Conservation (phyloP, 1,140 invertebrate genomes). For the Ceratosolen fusciceps region DNA sequence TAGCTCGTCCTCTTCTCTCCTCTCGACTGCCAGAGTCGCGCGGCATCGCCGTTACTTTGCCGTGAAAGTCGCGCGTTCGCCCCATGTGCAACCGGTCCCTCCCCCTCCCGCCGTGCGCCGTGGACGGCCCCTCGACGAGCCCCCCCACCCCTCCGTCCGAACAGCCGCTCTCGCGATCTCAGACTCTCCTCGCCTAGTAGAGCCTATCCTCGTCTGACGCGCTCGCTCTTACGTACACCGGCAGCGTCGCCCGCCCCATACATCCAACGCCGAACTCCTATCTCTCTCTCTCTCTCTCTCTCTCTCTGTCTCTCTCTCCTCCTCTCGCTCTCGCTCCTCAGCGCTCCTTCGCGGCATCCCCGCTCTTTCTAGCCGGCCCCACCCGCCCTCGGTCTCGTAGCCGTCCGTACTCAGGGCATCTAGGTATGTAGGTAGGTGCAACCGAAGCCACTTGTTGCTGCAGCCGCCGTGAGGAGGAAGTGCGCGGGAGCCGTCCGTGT, state of each 20-base stretch:
- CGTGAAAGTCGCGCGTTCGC: slow-evolving; percentile 34
- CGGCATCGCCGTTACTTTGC: slow-evolving; percentile 36
- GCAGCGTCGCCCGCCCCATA: no score
- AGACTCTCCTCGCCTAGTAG: no score
- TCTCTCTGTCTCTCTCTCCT: slow-evolving; percentile 6
- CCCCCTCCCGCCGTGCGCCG: no score
- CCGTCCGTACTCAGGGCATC: background rate
- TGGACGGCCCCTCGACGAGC: background rate
- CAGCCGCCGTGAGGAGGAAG: slow-evolving; percentile 14
- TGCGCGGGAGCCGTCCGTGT: background rate
- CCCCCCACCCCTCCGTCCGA: background rate
- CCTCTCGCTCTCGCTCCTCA: background rate
- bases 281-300: slow-evolving; percentile 30
- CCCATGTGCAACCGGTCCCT: slow-evolving; percentile 45
- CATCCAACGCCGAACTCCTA: no score
- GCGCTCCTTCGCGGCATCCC: background rate
- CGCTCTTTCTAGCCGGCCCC: background rate
- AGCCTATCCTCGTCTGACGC: no score
- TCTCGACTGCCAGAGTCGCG: background rate
- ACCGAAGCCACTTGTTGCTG: slow-evolving; percentile 34
- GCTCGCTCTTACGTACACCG: no score
- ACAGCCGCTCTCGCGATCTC: no score
- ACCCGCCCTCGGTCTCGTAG: background rate
- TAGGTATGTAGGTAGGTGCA: background rate
- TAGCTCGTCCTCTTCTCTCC: background rate